Evolutionary conservation across 2,888 invertebrate genomes (phyloP), one percentile per base, ranked within the genome.

Genomic region (Fragum fragum): DNA sequence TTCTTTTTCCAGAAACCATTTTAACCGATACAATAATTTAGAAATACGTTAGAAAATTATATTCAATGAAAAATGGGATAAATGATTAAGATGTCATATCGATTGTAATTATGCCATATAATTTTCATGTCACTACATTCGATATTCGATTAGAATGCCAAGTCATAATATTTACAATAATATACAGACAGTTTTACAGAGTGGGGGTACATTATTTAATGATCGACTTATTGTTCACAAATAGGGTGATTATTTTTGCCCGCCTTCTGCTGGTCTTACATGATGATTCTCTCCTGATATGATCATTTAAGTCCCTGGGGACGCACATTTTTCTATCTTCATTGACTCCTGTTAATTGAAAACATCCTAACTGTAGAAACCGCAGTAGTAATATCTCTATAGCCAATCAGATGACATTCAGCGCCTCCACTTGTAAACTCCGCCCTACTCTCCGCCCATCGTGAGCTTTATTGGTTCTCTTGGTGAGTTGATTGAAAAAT

Each of bases 201-300:
- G 26, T 32, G 71, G 55, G 71, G n/a, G n/a, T 68, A 77, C 82
- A 79, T 74, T 78, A 52, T 73, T 80, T 77, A 80, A 82, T 85
- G 73, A 78, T 85, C 70, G 75, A 82, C 77, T 85, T 63, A 82
- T 80, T 82, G 79, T 61, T 26, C 74, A 72, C 73, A 75, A 80
- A 85, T 79, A 73, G 57, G 70, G 78, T 82, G 82, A 85, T 85
- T 80, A 85, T 85, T 75, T 78, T 73, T 79, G 61, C 70, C 80
- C 82, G 82, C 85, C 85, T 82, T 72, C 73, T 61, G 68, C 79
- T 77, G 79, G 61, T 77, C 74, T 59, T 29, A 77, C 68, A 63
- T 55, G 57, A 53, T 9, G 79, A 83, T 83, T 70, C 68, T 69
- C 66, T 26, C 32, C 73, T 42, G 83, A 83, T 83, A 79, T 23